Conservation (phyloP, 1,140 invertebrate genomes). For the Bicyclus anynana region DNA sequence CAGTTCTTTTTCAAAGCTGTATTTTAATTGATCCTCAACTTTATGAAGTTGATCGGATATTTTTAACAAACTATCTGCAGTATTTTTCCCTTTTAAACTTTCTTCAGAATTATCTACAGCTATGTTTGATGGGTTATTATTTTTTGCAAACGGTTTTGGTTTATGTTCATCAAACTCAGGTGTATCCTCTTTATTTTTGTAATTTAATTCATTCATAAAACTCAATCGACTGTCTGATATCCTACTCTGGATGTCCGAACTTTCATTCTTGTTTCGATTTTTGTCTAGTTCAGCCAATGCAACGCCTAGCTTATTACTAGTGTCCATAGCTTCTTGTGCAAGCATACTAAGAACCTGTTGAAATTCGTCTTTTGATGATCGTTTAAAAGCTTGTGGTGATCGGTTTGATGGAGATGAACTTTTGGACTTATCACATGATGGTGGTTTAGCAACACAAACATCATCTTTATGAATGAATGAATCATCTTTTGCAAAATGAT, state of each 20-base stretch:
- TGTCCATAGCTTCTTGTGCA: constrained; percentile 78
- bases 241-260: constrained; percentile 50
- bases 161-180: constrained; percentile 29
- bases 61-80: constrained; percentile 71
- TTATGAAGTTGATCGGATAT: constrained; percentile 72
- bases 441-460: constrained; percentile 66
- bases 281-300: constrained; percentile 73
- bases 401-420: constrained; percentile 70
- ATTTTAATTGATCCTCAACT: constrained; percentile 72
- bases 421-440: constrained; percentile 73
- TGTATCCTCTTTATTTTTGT: constrained; percentile 37
- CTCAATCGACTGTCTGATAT: constrained; percentile 56
- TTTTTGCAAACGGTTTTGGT: constrained; percentile 30
- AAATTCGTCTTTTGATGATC: constrained; percentile 73
- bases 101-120: constrained; percentile 14
- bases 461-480: constrained; percentile 71
- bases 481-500: constrained; percentile 72
- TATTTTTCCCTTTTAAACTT: constrained; percentile 55
- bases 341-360: constrained; percentile 79
- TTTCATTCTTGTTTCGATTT: constrained; percentile 62
- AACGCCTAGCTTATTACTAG: constrained; percentile 71
- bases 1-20: constrained; percentile 64
- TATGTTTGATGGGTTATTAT: constrained; percentile 1
- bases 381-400: constrained; percentile 67
- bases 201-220: constrained; percentile 60